Evolutionary conservation across 2,113 vertebrate species (phyloP), one percentile per base, ranked within the genome.

Genomic region (Arvicanthis niloticus): DNA sequence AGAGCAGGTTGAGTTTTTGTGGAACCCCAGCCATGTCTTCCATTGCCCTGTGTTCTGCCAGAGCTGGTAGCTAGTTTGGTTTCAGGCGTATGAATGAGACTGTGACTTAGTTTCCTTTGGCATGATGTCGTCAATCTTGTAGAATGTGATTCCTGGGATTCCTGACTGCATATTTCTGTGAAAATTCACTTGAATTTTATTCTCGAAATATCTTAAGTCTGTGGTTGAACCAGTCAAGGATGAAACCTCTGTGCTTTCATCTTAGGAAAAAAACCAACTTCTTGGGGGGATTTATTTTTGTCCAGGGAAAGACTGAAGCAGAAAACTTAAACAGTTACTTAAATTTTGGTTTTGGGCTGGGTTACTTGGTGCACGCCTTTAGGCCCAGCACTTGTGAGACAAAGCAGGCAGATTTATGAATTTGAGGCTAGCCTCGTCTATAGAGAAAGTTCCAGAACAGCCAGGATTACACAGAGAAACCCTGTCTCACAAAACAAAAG

Each of bases 31-130:
- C 87, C 65, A 9, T 73, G 45, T 56, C 89, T 45, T 0, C 34
- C 31, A 2, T 53, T n/a, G 29, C 58, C 78, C 12, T n/a, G 48
- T 76, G 48, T 87, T 73, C 16, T 56, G 26, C 73, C 68, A 90
- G 91, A 78, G 65, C 80, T 29, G 53, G 42, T 24, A 70, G 91
- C 70, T 78, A 40, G 68, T 93, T 85, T 60, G 75, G 73, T 94
- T 86, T 93, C 67, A 62, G 68, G 77, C 12, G 2, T 37, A 81
- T 34, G 53, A 3, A 24, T 60, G 24, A 62, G 72, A 56, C 9
- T n/a, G 0, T 90, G 91, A 97, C 95, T 96, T 95, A 88, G 94
- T 97, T 96, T 97, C 92, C 85, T 48, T 91, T 9, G 0, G n/a
- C 22, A 0, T 13, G 26, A 58, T 42, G 62, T 70, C 1, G 40